phyloP scores from a whole-genome alignment of 2,113 vertebrate genomes.

The Rhynchomys soricoides region DNA sequence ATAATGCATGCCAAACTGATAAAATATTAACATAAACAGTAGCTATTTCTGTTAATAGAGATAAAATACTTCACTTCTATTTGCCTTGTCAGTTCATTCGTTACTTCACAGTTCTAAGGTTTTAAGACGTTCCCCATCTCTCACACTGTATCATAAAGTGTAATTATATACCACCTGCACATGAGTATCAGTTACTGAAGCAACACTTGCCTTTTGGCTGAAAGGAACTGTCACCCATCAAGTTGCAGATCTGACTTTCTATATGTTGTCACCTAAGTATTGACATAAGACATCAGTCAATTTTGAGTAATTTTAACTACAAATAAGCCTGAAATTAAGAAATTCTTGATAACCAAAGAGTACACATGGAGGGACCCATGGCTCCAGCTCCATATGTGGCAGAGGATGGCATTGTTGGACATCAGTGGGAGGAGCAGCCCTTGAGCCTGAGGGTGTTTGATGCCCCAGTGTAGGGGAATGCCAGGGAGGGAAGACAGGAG shows the following conservation, averaged over 20 bases:
- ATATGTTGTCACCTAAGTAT: constrained; percentile 71
- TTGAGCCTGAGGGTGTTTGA: too few species aligned
- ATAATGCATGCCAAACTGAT: background rate
- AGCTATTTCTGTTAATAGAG: background rate
- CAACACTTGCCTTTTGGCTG: constrained; percentile 70
- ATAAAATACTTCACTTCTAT: constrained; percentile 48
- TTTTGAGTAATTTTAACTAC: constrained; percentile 65
- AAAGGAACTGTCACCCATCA: constrained; percentile 69
- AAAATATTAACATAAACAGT: background rate
- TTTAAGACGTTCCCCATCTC: background rate
- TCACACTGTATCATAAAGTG: background rate
- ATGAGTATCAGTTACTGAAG: background rate
- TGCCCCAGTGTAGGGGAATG: too few species aligned
- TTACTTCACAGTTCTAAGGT: constrained; percentile 30
- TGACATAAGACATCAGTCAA: constrained; percentile 68
- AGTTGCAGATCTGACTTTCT: constrained; percentile 71
- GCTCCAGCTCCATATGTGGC: too few species aligned
- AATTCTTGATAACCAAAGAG: background rate
- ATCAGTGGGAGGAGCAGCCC: too few species aligned
- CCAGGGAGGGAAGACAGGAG: too few species aligned
- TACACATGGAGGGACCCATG: too few species aligned
- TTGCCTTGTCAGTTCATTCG: constrained; percentile 18
- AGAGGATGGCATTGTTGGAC: too few species aligned
- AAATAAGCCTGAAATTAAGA: constrained; percentile 66
- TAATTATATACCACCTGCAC: constrained; percentile 14